Percentiles rank a stretch among this genome's conserved stretches.
Evolutionary conservation across 2,888 invertebrate species (phyloP).

Genomic region (Agonopterix arenella): DNA sequence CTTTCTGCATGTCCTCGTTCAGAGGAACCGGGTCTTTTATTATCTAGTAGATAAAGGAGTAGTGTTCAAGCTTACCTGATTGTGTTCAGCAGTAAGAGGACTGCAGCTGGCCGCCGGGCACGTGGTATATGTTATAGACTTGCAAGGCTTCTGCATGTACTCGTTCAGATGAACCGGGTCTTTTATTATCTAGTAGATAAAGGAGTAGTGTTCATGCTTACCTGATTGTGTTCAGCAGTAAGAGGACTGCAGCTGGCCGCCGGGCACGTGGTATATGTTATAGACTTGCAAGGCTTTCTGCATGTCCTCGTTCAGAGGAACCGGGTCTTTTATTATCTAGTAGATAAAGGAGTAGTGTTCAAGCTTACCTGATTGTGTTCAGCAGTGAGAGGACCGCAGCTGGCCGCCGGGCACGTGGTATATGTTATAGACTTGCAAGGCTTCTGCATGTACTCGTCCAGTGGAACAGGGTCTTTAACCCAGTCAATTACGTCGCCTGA

Average conservation of each 20-base stretch:
- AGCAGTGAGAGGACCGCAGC: slow-evolving; percentile 27
- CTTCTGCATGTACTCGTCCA: slow-evolving; percentile 34
- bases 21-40: slow-evolving; percentile 61
- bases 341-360: too few species aligned
- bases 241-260: slow-evolving; percentile 27
- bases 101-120: slow-evolving; percentile 28
- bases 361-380: slow-evolving; percentile 28
- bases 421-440: slow-evolving; percentile 18
- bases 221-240: slow-evolving; percentile 25
- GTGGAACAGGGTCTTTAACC: slow-evolving; percentile 64
- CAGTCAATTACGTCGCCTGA: slow-evolving; percentile 67
- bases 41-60: too few species aligned
- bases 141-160: slow-evolving; percentile 29
- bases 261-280: slow-evolving; percentile 13
- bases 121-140: background rate
- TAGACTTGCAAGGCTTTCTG: slow-evolving; percentile 19
- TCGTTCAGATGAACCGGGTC: slow-evolving; percentile 56
- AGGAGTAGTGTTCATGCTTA: slow-evolving; percentile 11
- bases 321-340: slow-evolving; percentile 50
- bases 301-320: slow-evolving; percentile 41
- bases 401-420: slow-evolving; percentile 14
- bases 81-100: slow-evolving; percentile 24
- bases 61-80: slow-evolving; percentile 18
- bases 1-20: slow-evolving; percentile 41
- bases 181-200: slow-evolving; percentile 23